Evolutionary conservation across 2,113 vertebrate species (phyloP).

Genomic region (Hydrolagus affinis): DNA sequence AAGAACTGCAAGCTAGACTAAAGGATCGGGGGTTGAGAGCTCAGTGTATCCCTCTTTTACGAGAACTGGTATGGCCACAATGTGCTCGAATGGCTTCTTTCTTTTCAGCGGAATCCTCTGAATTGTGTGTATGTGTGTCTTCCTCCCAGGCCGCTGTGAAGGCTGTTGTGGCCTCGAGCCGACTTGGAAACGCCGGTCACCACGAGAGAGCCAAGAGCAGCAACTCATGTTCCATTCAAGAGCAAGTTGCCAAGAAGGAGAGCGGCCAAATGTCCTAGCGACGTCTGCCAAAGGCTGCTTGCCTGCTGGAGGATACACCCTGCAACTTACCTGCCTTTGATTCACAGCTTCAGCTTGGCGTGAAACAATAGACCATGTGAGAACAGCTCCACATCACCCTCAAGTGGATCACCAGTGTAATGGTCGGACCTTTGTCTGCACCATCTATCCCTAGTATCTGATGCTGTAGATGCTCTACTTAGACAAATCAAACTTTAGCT

Average conservation of each 20-base stretch:
- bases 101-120: too few species aligned
- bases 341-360: neutral
- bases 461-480: constrained; percentile 8
- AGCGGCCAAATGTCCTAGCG: constrained; percentile 13
- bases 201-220: constrained; percentile 62
- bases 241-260: constrained; percentile 1
- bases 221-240: constrained; percentile 12
- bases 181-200: constrained; percentile 49
- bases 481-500: neutral
- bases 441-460: constrained; percentile 28
- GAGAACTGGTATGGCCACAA: too few species aligned
- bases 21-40: too few species aligned
- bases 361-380: neutral
- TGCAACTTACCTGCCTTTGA: neutral
- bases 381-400: neutral
- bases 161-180: constrained; percentile 69
- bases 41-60: too few species aligned
- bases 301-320: neutral
- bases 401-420: neutral
- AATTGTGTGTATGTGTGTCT: neutral
- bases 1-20: too few species aligned
- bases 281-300: neutral
- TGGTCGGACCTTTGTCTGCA: neutral
- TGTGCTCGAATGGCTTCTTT: too few species aligned
- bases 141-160: constrained; percentile 73